Evolutionary conservation across 2,113 vertebrate genomes (phyloP).

Genomic region (Apaloderma vittatum): DNA sequence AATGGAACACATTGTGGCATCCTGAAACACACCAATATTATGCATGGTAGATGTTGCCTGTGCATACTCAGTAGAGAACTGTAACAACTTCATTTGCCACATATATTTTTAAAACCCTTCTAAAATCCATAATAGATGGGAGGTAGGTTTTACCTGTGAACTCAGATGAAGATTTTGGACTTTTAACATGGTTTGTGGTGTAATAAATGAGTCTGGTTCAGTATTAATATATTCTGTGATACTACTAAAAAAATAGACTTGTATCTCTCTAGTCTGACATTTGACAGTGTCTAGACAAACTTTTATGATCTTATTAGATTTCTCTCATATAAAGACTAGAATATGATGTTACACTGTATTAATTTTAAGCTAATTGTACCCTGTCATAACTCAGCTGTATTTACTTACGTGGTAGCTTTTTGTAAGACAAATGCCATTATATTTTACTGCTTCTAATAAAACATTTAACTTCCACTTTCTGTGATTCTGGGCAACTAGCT

Average conservation of each 20-base stretch:
- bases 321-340: neutral
- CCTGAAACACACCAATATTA: neutral
- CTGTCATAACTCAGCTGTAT: neutral
- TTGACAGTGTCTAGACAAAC: constrained; percentile 17
- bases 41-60: neutral
- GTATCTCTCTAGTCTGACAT: neutral
- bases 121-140: neutral
- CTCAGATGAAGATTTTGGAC: neutral
- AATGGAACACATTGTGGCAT: neutral
- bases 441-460: constrained; percentile 20
- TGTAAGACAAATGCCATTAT: neutral
- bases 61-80: neutral
- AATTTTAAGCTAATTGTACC: neutral
- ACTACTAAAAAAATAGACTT: neutral
- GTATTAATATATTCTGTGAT: neutral
- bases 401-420: constrained; percentile 6
- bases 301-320: neutral
- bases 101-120: neutral
- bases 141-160: neutral
- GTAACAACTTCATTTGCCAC: neutral
- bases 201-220: neutral
- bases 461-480: neutral
- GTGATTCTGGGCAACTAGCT: neutral
- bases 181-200: neutral
- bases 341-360: neutral